Base-by-base conservation (phyloP, 2,888 invertebrate species). In the Crocallis elinguaria region DNA sequence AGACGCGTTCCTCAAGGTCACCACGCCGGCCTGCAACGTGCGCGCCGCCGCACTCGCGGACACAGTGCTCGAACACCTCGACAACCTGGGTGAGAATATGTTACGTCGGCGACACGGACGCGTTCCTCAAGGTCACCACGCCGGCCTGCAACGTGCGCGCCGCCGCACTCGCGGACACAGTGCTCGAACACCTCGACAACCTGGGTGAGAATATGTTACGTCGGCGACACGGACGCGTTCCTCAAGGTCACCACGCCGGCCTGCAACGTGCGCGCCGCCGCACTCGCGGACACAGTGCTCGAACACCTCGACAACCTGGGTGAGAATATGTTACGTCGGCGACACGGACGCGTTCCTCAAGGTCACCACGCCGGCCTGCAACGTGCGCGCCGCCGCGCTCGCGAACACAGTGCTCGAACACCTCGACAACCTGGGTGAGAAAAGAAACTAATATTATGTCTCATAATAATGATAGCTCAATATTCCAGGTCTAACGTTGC, bases 331-430 rank as follows among this genome's bases (percentile, higher is more conserved):
- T 13, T 12, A 36, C 7, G 8, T 1, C 21, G 36, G 99, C 0
- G 99, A 99, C 84, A 98, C 99, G 65, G 99, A 99, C 86, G 98
- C 98, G 2, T 99, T 99, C 86, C 93, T 99, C 30, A 99, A 99
- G 92, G 96, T 98, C 1, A 91, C 93, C 36, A 94, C 98, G 14
- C 99, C 99, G 0, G 95, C 97, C n/a, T 73, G 77, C 57, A 79
- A 79, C 56, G 75, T 82, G 54, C 80, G 83, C 13, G 84, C 73
- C 0, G 68, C 68, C 33, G 55, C 79, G 7, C 72, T 91, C 2
- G 49, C 73, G 1, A 88, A 91, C 0, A 66, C 67, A 1, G 9
- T n/a, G 19, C 0, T 5, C 11, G 19, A 35, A 17, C 11, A 19
- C 19, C 3, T 6, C 2, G 35, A 17, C 16, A 19, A 35, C 19